These are phyloP conservation scores for Steinernema carpocapsae DNA, from an alignment of 2,888 invertebrate species.

Conservation along the genomic window DNA sequence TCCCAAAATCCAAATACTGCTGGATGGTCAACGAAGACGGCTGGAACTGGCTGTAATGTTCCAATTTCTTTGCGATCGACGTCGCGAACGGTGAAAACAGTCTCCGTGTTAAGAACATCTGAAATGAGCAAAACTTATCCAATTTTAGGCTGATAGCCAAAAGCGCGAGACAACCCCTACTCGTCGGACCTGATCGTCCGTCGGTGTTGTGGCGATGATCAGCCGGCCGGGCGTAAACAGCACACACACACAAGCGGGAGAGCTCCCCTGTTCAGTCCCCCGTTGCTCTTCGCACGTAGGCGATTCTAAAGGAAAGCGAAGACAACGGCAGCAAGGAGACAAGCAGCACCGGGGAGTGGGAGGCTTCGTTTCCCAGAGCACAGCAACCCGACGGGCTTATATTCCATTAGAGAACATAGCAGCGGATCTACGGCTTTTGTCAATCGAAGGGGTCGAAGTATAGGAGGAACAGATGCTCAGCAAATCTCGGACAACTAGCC, in stretches of 20 bases:
- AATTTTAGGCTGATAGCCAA: too few relatives aligned
- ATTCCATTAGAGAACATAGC: slow-evolving; percentile 19
- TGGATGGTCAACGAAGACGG: slow-evolving; percentile 68
- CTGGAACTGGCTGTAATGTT: slow-evolving; percentile 67
- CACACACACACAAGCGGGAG: background rate
- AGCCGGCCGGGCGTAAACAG: slow-evolving; percentile 11
- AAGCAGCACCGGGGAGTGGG: too few relatives aligned
- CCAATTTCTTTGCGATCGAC: slow-evolving; percentile 62
- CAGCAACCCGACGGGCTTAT: background rate
- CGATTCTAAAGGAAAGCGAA: too few relatives aligned
- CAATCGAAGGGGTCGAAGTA: too few relatives aligned
- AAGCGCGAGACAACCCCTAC: too few relatives aligned
- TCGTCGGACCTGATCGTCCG: too few relatives aligned
- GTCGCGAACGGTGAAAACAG: slow-evolving; percentile 62
- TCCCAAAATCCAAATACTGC: slow-evolving; percentile 85
- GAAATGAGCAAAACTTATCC: too few relatives aligned
- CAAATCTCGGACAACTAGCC: background rate
- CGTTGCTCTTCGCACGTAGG: background rate
- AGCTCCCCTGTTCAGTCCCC: too few relatives aligned
- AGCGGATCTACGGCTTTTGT: too few relatives aligned
- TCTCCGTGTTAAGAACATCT: slow-evolving; percentile 59
- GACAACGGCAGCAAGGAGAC: too few relatives aligned
- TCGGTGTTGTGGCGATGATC: too few relatives aligned
- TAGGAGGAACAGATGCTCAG: too few relatives aligned
- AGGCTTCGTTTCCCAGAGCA: background rate